Base-by-base conservation (phyloP, 2,888 invertebrate species). In the Cheilosia soror region DNA sequence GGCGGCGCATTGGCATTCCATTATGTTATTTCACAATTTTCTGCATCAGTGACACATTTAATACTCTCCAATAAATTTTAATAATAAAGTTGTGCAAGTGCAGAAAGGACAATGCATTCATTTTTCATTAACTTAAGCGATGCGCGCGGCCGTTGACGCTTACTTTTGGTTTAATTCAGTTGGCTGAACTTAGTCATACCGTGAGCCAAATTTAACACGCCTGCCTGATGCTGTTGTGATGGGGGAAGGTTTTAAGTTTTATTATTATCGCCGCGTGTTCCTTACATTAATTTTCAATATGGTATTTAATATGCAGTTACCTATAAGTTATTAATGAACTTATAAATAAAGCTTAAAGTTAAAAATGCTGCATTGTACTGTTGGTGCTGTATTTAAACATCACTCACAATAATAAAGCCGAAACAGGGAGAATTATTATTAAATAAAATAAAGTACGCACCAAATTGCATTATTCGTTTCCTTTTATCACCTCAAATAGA, bases 381-480 rank as follows among this genome's bases (percentile, higher is more conserved):
- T 1, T 13, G n/a, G 3, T 9, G 42, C 42, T 42, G 7, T 58
- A 40, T 58, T 13, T 5, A 5, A 53, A 53, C 55, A 77, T 33
- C 53, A 55, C 49, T 49, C 53, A 25, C 49, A 57, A 51, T 63
- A 62, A 11, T 37, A 57, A 57, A 63, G 4, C 27, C 0, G 29
- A 27, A 51, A 27, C 5, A n/a, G 37, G 33, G 65, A 40, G 31
- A 72, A 66, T 58, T 57, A 51, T 72, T 60, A 73, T 73, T 73
- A 73, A 73, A 80, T 73, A 66, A 73, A 79, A 73, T 73, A 66
- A 80, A 80, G 79, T 80, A 80, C 58, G 60, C 44, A 44, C 44
- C 66, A 73, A 80, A 80, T 80, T 73, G 73, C 58, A 80, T 80
- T 80, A 80, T 73, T 51, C 42, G 27, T 53, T 80, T 60, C 51